Evolutionary conservation across 2,888 invertebrate species (phyloP).

Genomic region (Lasioglossum morio): DNA sequence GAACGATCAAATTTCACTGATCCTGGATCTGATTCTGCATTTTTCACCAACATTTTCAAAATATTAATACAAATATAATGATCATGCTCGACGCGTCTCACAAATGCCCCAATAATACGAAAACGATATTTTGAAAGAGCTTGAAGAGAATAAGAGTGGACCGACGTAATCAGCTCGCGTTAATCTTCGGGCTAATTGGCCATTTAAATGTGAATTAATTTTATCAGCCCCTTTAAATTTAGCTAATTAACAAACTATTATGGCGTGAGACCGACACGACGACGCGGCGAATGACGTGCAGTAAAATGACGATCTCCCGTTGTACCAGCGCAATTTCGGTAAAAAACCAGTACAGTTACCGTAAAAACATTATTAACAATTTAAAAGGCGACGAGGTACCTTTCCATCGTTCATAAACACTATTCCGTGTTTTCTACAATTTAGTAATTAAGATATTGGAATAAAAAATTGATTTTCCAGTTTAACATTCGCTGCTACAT

Average conservation of each 20-base stretch:
- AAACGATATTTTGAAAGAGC: constrained; percentile 23
- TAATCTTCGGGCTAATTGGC: constrained; percentile 34
- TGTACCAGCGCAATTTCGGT: not conserved
- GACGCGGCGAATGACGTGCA: not conserved
- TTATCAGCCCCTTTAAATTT: constrained; percentile 27
- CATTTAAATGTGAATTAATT: constrained; percentile 33
- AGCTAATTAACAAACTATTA: constrained; percentile 36
- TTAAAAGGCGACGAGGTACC: not conserved
- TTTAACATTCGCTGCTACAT: not conserved
- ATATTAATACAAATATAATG: not conserved
- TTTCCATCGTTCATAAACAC: too few relatives aligned
- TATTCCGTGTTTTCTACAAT: not conserved
- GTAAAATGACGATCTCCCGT: not conserved
- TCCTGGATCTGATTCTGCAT: not conserved
- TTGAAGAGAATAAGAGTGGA: constrained; percentile 16
- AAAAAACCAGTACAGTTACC: not conserved
- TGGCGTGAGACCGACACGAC: not conserved
- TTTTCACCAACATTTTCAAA: not conserved
- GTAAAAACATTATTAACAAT: not conserved
- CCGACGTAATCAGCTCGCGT: constrained; percentile 21
- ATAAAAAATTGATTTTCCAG: not conserved
- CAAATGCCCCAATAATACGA: not conserved
- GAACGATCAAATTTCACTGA: not conserved
- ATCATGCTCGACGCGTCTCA: not conserved
- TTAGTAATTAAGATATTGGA: not conserved